Conservation (phyloP, 2,113 vertebrate species). For the Castor canadensis region DNA sequence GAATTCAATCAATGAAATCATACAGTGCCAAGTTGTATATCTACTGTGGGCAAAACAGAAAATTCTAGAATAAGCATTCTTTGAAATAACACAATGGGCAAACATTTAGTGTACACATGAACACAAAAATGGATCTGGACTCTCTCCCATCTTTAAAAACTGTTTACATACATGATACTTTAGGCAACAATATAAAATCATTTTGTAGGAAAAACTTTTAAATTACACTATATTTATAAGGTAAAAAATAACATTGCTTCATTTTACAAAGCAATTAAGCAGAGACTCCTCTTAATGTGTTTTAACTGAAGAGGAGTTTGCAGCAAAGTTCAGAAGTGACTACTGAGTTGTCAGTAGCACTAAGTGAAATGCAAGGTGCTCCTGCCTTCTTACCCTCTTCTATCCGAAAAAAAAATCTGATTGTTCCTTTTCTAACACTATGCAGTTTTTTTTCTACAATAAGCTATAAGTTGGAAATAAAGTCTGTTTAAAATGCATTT, state of each 20-base stretch:
- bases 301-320: conserved; percentile 78
- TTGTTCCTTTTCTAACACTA: conserved; percentile 66
- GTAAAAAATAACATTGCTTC: conserved; percentile 76
- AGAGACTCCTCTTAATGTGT: conserved; percentile 74
- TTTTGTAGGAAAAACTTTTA: conserved; percentile 82
- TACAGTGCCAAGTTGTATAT: conserved; percentile 51
- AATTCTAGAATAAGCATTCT: conserved; percentile 58
- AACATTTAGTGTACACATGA: conserved; percentile 33
- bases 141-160: conserved; percentile 67
- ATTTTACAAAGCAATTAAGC: conserved; percentile 73
- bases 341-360: conserved; percentile 39
- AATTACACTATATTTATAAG: conserved; percentile 81
- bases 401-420: conserved; percentile 51
- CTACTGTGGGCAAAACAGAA: conserved; percentile 62
- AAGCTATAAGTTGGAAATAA: conserved; percentile 78
- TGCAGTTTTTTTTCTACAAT: conserved; percentile 62
- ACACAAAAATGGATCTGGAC: background rate
- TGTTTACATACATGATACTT: conserved; percentile 77
- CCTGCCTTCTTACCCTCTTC: conserved; percentile 25
- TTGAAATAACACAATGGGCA: conserved; percentile 44
- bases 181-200: conserved; percentile 82
- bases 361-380: conserved; percentile 80
- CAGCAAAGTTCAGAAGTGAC: conserved; percentile 70
- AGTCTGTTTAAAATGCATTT: conserved; percentile 76
- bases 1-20: conserved; percentile 59